Conservation (phyloP, 2,797 vertebrate genomes). For the Channa striata region DNA sequence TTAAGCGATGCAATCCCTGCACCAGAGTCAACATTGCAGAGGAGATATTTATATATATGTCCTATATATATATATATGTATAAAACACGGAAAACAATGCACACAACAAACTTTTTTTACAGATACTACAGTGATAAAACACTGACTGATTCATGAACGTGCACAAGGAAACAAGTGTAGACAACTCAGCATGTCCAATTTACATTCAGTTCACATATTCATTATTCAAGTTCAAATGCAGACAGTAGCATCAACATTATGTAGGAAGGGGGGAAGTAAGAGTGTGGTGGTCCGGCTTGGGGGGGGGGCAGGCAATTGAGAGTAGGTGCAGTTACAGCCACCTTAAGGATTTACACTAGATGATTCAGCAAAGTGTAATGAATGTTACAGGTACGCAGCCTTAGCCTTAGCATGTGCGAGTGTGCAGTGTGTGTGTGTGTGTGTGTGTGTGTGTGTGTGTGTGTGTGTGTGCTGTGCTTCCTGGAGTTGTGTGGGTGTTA, state of each 20-base stretch:
- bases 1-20: conserved; percentile 36
- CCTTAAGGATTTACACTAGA: conserved; percentile 22
- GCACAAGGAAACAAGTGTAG: conserved; percentile 6
- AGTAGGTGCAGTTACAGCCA: not conserved
- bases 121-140: not conserved
- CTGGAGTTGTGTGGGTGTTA: conserved; percentile 65
- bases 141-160: not conserved
- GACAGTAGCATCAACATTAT: too few species aligned
- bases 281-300: too few species aligned
- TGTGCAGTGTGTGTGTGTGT: conserved; percentile 28
- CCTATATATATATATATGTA: conserved; percentile 8
- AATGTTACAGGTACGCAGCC: conserved; percentile 44
- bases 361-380: conserved; percentile 33
- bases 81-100: not conserved
- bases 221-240: too few species aligned
- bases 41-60: too few species aligned
- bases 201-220: too few species aligned
- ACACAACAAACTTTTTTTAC: not conserved
- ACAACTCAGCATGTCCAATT: too few species aligned
- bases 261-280: too few species aligned
- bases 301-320: too few species aligned
- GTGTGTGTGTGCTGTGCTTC: conserved; percentile 28
- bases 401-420: conserved; percentile 22
- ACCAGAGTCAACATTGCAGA: conserved; percentile 19
- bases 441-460: conserved; percentile 39